Conservation (phyloP, 2,797 vertebrate species). For the Amazona ochrocephala region DNA sequence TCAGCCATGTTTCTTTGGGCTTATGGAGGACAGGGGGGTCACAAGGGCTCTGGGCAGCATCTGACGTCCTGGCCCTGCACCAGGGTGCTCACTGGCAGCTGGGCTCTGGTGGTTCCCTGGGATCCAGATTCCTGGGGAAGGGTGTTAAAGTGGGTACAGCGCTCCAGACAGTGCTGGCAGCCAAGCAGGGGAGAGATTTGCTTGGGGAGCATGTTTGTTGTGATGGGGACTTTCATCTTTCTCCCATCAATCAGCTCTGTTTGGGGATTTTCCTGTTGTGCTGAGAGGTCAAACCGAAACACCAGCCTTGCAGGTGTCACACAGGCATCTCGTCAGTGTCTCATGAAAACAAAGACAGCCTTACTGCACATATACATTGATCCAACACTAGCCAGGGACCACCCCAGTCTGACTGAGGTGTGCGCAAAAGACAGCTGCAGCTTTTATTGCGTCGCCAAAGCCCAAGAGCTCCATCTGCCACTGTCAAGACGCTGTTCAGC, state of each 20-base stretch:
- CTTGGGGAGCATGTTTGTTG: accelerated
- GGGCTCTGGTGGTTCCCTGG: not conserved
- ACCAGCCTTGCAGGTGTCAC: accelerated
- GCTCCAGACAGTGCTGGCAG: not conserved
- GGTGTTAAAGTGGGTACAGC: not conserved
- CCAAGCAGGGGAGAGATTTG: not conserved
- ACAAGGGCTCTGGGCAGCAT: not conserved
- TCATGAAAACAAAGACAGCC: not conserved
- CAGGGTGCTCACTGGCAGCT: accelerated
- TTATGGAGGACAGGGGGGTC: not conserved
- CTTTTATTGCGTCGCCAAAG: not conserved
- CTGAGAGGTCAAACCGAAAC: not conserved
- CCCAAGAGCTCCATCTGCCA: not conserved
- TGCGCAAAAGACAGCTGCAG: not conserved
- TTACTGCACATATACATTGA: accelerated
- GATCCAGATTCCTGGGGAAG: not conserved
- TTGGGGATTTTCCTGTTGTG: not conserved
- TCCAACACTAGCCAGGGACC: not conserved
- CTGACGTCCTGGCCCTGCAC: not conserved
- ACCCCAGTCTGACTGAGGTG: not conserved
- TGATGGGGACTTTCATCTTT: accelerated
- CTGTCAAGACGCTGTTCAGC: not conserved
- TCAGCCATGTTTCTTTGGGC: accelerated
- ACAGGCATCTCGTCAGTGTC: not conserved
- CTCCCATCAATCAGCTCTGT: not conserved